Conservation (phyloP, 2,797 vertebrate genomes). For the Meda fulgida region DNA sequence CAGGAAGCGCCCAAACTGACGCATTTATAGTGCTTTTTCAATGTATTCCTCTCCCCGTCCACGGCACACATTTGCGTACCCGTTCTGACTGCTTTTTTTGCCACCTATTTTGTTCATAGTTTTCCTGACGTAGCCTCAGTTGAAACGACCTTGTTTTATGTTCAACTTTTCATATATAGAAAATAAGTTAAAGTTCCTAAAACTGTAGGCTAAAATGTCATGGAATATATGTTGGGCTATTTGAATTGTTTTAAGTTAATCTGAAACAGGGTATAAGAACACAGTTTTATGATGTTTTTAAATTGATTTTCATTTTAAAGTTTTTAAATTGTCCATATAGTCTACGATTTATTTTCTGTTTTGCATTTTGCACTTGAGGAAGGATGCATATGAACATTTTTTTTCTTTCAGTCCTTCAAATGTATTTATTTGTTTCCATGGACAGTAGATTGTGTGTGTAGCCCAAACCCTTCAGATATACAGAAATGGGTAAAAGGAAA, state of each 20-base stretch:
- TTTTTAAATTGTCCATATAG: constrained; percentile 86
- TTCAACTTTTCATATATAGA: constrained; percentile 85
- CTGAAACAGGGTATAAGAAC: constrained; percentile 98
- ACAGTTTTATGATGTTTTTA: constrained; percentile 86
- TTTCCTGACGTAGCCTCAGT: constrained; percentile 84
- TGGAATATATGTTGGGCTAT: constrained; percentile 14
- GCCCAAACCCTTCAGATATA: constrained; percentile 83
- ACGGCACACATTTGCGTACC: constrained; percentile 71
- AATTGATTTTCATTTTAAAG: constrained; percentile 90
- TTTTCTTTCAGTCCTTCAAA: constrained; percentile 87
- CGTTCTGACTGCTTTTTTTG: constrained; percentile 65
- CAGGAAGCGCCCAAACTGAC: constrained; percentile 99
- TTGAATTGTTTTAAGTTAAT: constrained; percentile 81
- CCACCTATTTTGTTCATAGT: constrained; percentile 74
- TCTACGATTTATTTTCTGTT: constrained; percentile 82
- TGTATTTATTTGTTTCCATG: constrained; percentile 95
- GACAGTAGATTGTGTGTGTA: constrained; percentile 90
- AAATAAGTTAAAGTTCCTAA: constrained; percentile 86
- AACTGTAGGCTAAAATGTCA: constrained; percentile 74
- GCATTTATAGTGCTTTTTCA: constrained; percentile 90
- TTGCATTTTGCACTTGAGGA: constrained; percentile 95
- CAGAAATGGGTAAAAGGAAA: constrained; percentile 80
- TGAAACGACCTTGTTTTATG: constrained; percentile 82
- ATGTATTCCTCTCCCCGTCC: constrained; percentile 76
- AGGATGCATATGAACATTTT: constrained; percentile 83